Conservation (phyloP, 2,888 invertebrate species). For the Eilema griseolum region DNA sequence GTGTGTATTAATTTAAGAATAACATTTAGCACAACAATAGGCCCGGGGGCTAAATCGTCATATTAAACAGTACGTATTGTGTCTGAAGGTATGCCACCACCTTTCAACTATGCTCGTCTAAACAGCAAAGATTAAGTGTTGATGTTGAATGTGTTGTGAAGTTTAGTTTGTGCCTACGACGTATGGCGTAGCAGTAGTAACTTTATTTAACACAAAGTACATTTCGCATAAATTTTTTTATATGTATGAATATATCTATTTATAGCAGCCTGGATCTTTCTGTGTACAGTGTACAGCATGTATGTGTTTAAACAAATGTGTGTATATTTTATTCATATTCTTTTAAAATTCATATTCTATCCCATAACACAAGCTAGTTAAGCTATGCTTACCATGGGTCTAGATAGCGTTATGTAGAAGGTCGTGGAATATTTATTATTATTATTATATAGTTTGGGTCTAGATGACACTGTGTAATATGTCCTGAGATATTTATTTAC, state of each 20-base stretch:
- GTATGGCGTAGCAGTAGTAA: not conserved
- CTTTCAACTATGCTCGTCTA: constrained; percentile 67
- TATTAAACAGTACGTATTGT: constrained; percentile 77
- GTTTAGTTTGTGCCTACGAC: constrained; percentile 27
- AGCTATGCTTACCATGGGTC: too few species aligned
- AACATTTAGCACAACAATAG: constrained; percentile 58
- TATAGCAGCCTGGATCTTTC: too few species aligned
- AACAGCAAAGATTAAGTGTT: constrained; percentile 49
- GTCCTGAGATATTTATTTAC: not conserved
- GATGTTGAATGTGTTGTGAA: not conserved
- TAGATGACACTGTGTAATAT: not conserved
- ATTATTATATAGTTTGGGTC: not conserved
- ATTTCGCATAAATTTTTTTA: not conserved
- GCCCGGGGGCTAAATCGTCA: constrained; percentile 71
- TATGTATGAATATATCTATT: too few species aligned
- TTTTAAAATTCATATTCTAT: not conserved
- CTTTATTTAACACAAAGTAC: not conserved
- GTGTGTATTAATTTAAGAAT: constrained; percentile 44
- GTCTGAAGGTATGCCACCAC: constrained; percentile 78
- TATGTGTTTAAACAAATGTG: too few species aligned
- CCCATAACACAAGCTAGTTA: too few species aligned
- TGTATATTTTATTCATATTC: not conserved
- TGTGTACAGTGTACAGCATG: too few species aligned
- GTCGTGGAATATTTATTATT: too few species aligned
- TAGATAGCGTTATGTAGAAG: too few species aligned